Evolutionary conservation across 1,140 invertebrate genomes (phyloP), one percentile per base, ranked within the genome.

Genomic region (Lysiphlebus fabarum): DNA sequence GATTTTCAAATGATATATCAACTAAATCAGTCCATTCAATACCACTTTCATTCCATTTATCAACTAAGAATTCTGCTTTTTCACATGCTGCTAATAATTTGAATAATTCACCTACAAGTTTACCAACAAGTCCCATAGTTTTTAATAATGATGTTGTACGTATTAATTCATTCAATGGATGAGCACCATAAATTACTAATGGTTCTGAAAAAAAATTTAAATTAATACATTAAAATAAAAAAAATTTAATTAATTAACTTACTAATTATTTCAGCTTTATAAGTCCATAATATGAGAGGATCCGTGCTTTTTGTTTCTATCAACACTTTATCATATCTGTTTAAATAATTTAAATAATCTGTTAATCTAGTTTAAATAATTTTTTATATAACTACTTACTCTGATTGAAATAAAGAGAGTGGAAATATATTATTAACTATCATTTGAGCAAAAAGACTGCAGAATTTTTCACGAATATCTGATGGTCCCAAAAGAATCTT

Each of bases 241-340:
- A 1, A 37, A 43, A n/a, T n/a, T n/a, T n/a, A 26, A 26, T 4
- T 2, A 26, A 26, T 26, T 2, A 26, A 26, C 17, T 26, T 26
- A 26, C 17, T 26, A 2, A 85, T 67, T 68, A 88, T 80, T 74
- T 90, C 84, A 26, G 17, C 84, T 64, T 89, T 74, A 68, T 89
- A 90, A 38, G 81, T 72, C 84, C 85, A 90, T 42, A 90, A 77
- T 65, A 83, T 85, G n/a, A 89, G 90, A 26, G 17, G 0, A 75
- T 83, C 76, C 65, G 90, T 75, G 67, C 91, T 88, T 48, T 85
- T 82, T 7, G 83, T 82, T 60, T 70, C 66, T 61, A 79, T 72
- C n/a, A 87, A 72, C 50, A 87, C 76, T 71, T 86, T 78, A 53
- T 71, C 69, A 41, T 84, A 76, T 47, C 83, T 78, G 61, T n/a